These are phyloP conservation scores for Nematolebias whitei DNA, from an alignment of 2,113 vertebrate genomes.

Conservation along the genomic window DNA sequence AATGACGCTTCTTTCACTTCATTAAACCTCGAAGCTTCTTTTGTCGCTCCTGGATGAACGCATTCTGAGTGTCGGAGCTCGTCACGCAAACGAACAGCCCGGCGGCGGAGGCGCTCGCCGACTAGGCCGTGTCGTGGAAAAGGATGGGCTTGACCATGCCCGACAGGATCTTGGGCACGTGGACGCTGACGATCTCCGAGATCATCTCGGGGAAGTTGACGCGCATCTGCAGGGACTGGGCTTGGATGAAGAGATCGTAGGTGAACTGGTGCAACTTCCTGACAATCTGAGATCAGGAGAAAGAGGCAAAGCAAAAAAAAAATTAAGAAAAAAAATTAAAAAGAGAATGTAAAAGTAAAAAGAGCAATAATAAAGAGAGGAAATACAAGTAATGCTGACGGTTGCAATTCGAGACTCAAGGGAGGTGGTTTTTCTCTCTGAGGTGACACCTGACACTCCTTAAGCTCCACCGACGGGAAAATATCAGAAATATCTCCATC, in stretches of 20 bases:
- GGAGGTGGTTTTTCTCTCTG: constrained; percentile 43
- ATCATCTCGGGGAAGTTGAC: constrained; percentile 98
- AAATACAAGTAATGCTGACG: constrained; percentile 7
- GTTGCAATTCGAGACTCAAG: constrained; percentile 14
- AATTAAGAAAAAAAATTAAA: neutral
- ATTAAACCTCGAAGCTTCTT: neutral
- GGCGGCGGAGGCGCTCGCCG: neutral
- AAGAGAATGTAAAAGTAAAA: constrained; percentile 5
- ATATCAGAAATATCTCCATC: constrained; percentile 35
- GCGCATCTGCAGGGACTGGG: constrained; percentile 84
- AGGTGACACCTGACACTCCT: constrained; percentile 28
- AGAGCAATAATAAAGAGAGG: neutral
- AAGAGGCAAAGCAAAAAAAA: neutral
- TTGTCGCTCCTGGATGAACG: neutral
- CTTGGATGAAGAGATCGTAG: constrained; percentile 92
- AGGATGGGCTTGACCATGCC: constrained; percentile 95
- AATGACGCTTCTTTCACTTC: constrained; percentile 7
- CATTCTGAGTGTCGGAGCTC: neutral
- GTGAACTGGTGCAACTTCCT: constrained; percentile 96
- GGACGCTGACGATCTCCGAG: constrained; percentile 95
- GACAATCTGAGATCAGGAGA: constrained; percentile 83
- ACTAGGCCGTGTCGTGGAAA: constrained; percentile 84
- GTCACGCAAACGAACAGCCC: neutral
- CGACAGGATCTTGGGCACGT: constrained; percentile 96
- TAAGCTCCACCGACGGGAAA: constrained; percentile 34